A percentile compares a stretch with the other conserved stretches of the same genome.
These are phyloP conservation scores for Venusia cambrica DNA, from an alignment of 2,888 invertebrate genomes.

Conservation along the genomic window DNA sequence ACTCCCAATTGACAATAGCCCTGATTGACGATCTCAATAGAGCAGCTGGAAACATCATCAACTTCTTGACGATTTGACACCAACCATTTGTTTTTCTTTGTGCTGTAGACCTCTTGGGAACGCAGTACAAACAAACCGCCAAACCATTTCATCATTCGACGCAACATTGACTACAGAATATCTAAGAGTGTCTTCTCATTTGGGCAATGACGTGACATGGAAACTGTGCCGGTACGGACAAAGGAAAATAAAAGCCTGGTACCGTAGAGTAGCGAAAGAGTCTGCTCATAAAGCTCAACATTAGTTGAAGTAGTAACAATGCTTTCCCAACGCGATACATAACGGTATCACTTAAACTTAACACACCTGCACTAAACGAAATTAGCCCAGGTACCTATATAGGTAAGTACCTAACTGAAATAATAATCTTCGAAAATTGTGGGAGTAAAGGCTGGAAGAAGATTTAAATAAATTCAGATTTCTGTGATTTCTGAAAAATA, in stretches of 20 bases:
- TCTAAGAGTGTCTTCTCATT: conserved; percentile 3
- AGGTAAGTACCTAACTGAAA: no score
- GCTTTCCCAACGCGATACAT: no score
- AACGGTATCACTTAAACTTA: no score
- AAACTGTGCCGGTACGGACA: conserved; percentile 27
- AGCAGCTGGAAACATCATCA: conserved; percentile 42
- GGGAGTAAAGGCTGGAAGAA: no score
- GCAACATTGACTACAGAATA: conserved; percentile 33
- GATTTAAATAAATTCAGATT: no score
- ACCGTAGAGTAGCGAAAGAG: conserved; percentile 10
- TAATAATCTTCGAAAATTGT: no score
- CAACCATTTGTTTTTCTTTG: conserved; percentile 44
- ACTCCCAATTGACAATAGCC: conserved; percentile 21
- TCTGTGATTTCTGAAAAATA: no score
- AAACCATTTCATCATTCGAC: conserved; percentile 68
- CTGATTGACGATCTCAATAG: conserved; percentile 40
- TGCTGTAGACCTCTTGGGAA: conserved; percentile 46
- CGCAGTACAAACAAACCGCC: conserved; percentile 67
- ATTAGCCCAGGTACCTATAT: no score
- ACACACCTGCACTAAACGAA: no score
- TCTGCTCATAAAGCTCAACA: no score
- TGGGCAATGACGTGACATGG: conserved; percentile 48
- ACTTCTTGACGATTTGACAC: conserved; percentile 18
- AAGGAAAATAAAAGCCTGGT: conserved; percentile 32
- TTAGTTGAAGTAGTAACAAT: no score